Conservation (phyloP, 2,113 vertebrate genomes). For the Orthochromis indermauri region DNA sequence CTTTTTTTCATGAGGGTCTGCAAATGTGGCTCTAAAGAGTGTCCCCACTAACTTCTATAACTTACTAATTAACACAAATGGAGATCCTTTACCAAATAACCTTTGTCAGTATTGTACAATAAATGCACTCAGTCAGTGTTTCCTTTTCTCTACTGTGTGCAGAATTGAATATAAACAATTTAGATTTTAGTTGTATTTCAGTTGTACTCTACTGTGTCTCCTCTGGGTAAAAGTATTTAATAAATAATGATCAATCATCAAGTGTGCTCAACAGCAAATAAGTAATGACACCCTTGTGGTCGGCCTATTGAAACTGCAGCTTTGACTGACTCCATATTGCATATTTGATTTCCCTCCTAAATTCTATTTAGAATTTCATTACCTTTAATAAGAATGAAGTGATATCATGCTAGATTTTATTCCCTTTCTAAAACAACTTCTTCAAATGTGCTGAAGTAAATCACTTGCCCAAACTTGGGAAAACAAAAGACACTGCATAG, state of each 20-base stretch:
- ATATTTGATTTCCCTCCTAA: slow-evolving; percentile 13
- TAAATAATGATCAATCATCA: slow-evolving; percentile 6
- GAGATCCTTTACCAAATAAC: not conserved
- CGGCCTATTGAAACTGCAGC: not conserved
- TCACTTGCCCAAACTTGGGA: slow-evolving; percentile 16
- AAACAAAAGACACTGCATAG: slow-evolving; percentile 32
- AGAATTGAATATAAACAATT: not conserved
- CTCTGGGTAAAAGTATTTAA: not conserved
- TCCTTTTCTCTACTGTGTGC: not conserved
- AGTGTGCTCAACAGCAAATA: not conserved
- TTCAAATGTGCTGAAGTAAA: slow-evolving; percentile 17
- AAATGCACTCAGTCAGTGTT: not conserved
- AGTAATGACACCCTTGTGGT: not conserved
- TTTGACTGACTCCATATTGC: not conserved
- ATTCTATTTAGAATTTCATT: slow-evolving; percentile 6
- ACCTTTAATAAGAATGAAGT: slow-evolving; percentile 28
- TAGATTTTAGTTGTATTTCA: not conserved
- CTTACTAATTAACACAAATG: not conserved
- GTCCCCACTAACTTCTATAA: not conserved
- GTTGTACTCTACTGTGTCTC: not conserved
- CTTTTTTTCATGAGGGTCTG: not conserved
- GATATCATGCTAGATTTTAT: slow-evolving; percentile 3
- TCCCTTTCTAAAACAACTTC: slow-evolving; percentile 8
- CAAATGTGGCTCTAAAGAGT: not conserved
- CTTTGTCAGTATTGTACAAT: not conserved